Evolutionary conservation across 1,140 invertebrate species (phyloP), one percentile per base, ranked within the genome.

Genomic region (Magallana angulata): DNA sequence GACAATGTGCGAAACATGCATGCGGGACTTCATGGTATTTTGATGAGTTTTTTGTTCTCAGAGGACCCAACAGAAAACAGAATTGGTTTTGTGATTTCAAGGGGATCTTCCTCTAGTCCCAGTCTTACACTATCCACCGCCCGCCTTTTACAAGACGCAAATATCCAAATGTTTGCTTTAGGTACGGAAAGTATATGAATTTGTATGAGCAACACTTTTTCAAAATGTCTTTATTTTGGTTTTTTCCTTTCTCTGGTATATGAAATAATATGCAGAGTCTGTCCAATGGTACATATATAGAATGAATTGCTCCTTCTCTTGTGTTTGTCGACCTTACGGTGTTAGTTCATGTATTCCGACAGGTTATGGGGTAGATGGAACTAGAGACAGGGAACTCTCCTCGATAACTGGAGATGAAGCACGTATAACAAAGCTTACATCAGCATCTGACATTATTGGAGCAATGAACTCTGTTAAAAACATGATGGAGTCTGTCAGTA

Each of bases 401-500:
- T 7, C 48, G 24, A 76, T 76, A 36, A 48, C 68, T 30, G 68
- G 68, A 11, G 68, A 76, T 30, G 36, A 9, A 18, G 11, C 18
- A 76, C 68, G 11, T 30, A 76, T 76, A 12, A 76, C 68, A 30
- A 76, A 76, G 36, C 68, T 76, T 18, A 30, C 68, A 12, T 76
- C 68, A 12, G 68, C 68, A 8, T 12, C 68, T 12, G 68, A 76
- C 24, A 76, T 76, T 8, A 76, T 76, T 12, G 68, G 68, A 30
- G 68, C 68, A 9, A 76, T 76, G 11, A 12, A 18, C 18, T 76
- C 68, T 12, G 18, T 76, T 11, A 76, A 76, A 12, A 76, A 76
- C 18, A 76, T 76, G 12, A 76, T 76, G 68, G 68, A 24, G 36
- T 76, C 68, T 36, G 68, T 76, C 68, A 76, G 68, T 76, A 76